Evolutionary conservation across 2,113 vertebrate genomes (phyloP).

Genomic region (Triplophysa siluroides): DNA sequence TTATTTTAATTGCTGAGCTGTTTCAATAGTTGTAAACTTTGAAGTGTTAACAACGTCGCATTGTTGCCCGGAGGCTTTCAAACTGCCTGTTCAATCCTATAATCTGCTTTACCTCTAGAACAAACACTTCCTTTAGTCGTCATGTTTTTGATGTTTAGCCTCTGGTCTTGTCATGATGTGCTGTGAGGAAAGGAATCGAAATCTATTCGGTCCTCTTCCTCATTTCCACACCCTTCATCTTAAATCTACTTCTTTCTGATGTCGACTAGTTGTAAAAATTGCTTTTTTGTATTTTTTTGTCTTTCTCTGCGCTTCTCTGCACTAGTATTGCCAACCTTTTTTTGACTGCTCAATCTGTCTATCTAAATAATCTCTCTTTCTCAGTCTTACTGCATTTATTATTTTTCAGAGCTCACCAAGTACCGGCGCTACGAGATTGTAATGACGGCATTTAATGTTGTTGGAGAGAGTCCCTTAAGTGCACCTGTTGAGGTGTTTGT

Average conservation of each 20-base stretch:
- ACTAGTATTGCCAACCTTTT: neutral
- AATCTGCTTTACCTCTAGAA: slow-evolving; percentile 24
- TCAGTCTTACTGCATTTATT: neutral
- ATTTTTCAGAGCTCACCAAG: slow-evolving; percentile 84
- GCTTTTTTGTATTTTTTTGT: neutral
- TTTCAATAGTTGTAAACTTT: slow-evolving; percentile 44
- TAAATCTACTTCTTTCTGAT: neutral
- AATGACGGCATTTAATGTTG: slow-evolving; percentile 90
- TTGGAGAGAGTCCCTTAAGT: slow-evolving; percentile 90
- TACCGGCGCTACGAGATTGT: slow-evolving; percentile 88
- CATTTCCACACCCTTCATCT: slow-evolving; percentile 13
- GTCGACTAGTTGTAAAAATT: neutral
- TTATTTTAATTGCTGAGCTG: slow-evolving; percentile 49
- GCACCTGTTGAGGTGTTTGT: slow-evolving; percentile 88
- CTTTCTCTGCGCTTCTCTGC: neutral
- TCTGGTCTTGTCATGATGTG: slow-evolving; percentile 30
- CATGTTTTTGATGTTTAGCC: slow-evolving; percentile 29
- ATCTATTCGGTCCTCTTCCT: slow-evolving; percentile 10
- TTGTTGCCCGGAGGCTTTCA: slow-evolving; percentile 44
- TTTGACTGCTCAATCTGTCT: neutral
- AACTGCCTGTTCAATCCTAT: slow-evolving; percentile 4
- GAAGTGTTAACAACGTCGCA: slow-evolving; percentile 47
- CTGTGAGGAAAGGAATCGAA: slow-evolving; percentile 23
- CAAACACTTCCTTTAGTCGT: slow-evolving; percentile 34
- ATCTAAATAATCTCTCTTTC: neutral